Evolutionary conservation across 2,888 invertebrate genomes (phyloP).

Genomic region (Zonitis immaculata): DNA sequence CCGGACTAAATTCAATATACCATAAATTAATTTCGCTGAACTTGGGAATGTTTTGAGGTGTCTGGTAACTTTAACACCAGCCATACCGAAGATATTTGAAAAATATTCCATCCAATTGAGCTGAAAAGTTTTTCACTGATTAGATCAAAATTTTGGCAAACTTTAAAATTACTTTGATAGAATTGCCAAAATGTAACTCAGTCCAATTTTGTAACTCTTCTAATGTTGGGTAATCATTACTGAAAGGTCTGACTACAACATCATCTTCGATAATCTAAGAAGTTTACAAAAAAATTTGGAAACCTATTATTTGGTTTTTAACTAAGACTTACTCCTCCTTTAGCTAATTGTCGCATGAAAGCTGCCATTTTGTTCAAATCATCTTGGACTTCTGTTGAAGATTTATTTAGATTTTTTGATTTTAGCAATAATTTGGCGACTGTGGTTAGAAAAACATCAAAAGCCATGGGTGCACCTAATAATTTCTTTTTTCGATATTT

Average conservation of each 20-base stretch:
- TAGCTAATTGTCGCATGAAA: conserved; percentile 35
- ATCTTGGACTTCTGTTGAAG: conserved; percentile 26
- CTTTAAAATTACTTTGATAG: conserved; percentile 20
- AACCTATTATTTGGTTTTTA: conserved; percentile 17
- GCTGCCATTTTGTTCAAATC: conserved; percentile 31
- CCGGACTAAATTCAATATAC: conserved; percentile 39
- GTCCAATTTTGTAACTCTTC: conserved; percentile 32
- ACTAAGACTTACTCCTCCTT: conserved; percentile 32
- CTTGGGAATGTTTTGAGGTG: conserved; percentile 30
- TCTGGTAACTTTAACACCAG: conserved; percentile 34
- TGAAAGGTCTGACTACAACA: neutral
- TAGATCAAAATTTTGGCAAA: neutral
- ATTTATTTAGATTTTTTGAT: too few species aligned
- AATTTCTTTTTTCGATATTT: neutral
- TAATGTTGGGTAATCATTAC: conserved; percentile 2
- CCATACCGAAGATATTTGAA: conserved; percentile 32
- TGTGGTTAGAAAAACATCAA: conserved; percentile 32
- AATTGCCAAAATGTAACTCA: conserved; percentile 24
- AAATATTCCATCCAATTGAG: conserved; percentile 45
- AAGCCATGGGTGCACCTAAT: conserved; percentile 15
- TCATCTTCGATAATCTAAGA: conserved; percentile 5
- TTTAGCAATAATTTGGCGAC: conserved; percentile 26
- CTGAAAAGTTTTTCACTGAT: too few species aligned
- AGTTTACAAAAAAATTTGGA: neutral
- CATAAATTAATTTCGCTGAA: conserved; percentile 29